Evolutionary conservation across 92 coral and sea anemone genomes (phyloP).

Genomic region (Actinernus sp.): DNA sequence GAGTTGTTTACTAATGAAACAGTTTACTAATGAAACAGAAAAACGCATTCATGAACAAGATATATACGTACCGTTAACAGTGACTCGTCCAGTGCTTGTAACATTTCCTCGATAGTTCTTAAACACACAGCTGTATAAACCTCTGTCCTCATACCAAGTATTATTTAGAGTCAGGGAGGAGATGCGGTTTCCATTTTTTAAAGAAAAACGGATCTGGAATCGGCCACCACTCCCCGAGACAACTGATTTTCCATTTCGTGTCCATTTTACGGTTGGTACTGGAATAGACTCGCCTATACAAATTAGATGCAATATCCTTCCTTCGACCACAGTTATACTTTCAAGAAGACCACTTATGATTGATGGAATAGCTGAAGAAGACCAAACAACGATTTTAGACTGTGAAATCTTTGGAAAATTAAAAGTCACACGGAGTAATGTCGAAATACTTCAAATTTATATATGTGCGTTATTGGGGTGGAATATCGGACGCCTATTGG

Average conservation of each 20-base stretch:
- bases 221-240: background rate
- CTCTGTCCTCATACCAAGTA: conserved; percentile 46
- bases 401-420: too few relatives aligned
- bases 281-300: conserved; percentile 72
- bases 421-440: too few relatives aligned
- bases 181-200: background rate
- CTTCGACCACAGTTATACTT: conserved; percentile 11
- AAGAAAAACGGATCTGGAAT: background rate
- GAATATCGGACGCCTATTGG: too few relatives aligned
- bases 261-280: conserved; percentile 61
- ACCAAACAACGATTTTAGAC: background rate
- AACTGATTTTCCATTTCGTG: background rate
- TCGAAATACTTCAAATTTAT: too few relatives aligned
- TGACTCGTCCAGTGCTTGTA: conserved; percentile 16
- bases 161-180: conserved; percentile 26
- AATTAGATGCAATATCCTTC: conserved; percentile 2
- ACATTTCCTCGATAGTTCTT: conserved; percentile 51
- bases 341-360: conserved; percentile 7
- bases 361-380: conserved; percentile 47
- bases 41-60: background rate
- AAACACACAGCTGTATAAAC: conserved; percentile 51
- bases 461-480: too few relatives aligned
- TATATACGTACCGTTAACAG: conserved; percentile 54
- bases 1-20: too few relatives aligned
- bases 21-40: too few relatives aligned